Conservation (phyloP, 2,113 vertebrate genomes). For the Climacteris rufus region DNA sequence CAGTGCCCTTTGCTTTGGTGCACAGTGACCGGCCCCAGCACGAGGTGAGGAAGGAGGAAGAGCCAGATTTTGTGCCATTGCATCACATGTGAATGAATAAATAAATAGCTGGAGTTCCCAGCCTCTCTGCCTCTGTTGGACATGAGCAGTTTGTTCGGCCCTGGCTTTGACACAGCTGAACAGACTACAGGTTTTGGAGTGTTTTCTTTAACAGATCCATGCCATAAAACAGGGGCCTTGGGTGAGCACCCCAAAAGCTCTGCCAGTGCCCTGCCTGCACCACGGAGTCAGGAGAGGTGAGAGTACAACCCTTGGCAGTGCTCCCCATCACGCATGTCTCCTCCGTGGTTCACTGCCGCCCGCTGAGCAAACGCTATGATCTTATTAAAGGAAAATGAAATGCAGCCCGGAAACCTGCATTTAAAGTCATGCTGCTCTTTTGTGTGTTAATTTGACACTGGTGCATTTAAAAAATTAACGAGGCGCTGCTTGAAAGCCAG, state of each 20-base stretch:
- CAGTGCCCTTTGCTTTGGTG: not conserved
- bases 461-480: slow-evolving; percentile 58
- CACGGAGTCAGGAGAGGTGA: not conserved
- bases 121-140: not conserved
- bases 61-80: not conserved
- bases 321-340: not conserved
- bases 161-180: not conserved
- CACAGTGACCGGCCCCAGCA: not conserved
- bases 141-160: not conserved
- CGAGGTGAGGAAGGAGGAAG: not conserved
- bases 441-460: slow-evolving; percentile 56
- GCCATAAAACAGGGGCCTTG: not conserved
- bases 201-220: not conserved
- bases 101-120: not conserved
- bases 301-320: not conserved
- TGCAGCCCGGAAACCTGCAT: slow-evolving; percentile 30
- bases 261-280: not conserved
- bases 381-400: slow-evolving; percentile 58
- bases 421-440: slow-evolving; percentile 48
- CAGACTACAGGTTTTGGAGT: not conserved
- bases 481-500: slow-evolving; percentile 52
- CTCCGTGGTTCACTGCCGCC: not conserved
- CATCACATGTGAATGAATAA: slow-evolving; percentile 1
- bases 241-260: not conserved
- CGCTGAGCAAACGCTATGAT: slow-evolving; percentile 40